Conservation (phyloP, 2,888 invertebrate species). For the Bhutanitis thaidina region DNA sequence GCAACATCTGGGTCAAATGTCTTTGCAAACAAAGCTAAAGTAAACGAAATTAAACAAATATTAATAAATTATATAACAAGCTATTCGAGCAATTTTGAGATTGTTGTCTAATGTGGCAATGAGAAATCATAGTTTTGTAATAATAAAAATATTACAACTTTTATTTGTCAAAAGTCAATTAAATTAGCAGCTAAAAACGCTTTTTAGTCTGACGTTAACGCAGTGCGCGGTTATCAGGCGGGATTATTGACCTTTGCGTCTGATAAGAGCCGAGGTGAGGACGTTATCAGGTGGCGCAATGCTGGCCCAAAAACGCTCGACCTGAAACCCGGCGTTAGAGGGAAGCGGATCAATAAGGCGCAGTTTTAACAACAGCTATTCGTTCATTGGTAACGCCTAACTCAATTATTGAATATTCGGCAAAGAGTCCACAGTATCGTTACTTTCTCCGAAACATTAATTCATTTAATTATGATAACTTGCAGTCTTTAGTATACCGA, state of each 20-base stretch:
- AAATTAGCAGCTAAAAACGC: constrained; percentile 15
- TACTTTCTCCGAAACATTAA: background rate
- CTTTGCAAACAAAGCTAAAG: constrained; percentile 17
- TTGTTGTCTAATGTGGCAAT: background rate
- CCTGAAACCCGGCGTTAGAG: constrained; percentile 34
- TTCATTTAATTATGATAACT: background rate
- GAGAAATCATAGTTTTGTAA: background rate
- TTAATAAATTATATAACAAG: constrained; percentile 6
- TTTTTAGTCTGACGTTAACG: constrained; percentile 16
- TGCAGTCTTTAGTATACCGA: too few relatives aligned
- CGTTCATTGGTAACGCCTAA: background rate
- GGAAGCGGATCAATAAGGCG: constrained; percentile 48
- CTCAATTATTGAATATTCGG: background rate
- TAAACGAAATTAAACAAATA: constrained; percentile 7
- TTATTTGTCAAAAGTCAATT: background rate
- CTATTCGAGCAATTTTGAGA: background rate
- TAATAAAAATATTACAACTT: too few relatives aligned
- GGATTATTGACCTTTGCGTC: constrained; percentile 48
- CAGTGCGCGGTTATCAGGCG: constrained; percentile 43
- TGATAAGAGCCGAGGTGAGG: constrained; percentile 55
- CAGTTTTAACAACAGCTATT: background rate
- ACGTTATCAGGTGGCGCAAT: constrained; percentile 69
- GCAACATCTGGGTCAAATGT: constrained; percentile 35
- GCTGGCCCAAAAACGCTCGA: constrained; percentile 58
- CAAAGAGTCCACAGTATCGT: background rate